These are phyloP conservation scores for Lycaena phlaeas DNA, from an alignment of 2,888 invertebrate species.

Conservation along the genomic window DNA sequence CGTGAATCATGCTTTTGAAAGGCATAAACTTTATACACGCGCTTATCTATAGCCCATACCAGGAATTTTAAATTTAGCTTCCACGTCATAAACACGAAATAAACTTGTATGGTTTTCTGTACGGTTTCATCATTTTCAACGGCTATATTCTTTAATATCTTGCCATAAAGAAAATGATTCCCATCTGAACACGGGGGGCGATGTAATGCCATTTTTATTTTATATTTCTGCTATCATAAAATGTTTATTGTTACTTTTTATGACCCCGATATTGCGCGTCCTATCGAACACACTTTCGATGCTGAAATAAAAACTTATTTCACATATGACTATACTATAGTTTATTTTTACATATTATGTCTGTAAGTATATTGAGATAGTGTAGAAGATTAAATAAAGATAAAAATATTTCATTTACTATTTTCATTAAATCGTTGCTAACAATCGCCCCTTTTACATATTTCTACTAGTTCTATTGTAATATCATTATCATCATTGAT, in stretches of 20 bases:
- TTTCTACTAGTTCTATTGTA: too few species aligned
- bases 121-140: constrained; percentile 2
- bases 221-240: constrained; percentile 47
- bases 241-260: constrained; percentile 57
- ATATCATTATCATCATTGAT: too few species aligned
- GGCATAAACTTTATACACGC: too few species aligned
- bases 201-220: constrained; percentile 49
- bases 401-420: too few species aligned
- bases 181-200: constrained; percentile 27
- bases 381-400: too few species aligned
- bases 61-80: constrained; percentile 41
- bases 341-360: too few species aligned
- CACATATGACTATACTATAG: not conserved
- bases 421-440: too few species aligned
- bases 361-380: too few species aligned
- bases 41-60: not conserved
- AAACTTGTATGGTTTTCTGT: constrained; percentile 40
- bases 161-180: constrained; percentile 28
- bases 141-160: constrained; percentile 22
- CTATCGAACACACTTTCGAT: constrained; percentile 21
- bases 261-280: constrained; percentile 39
- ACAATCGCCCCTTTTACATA: too few species aligned
- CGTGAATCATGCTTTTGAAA: not conserved
- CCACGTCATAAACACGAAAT: constrained; percentile 59
- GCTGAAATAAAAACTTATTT: constrained; percentile 2